Base-by-base conservation (phyloP, 2,797 vertebrate species). In the Glossophaga mutica region DNA sequence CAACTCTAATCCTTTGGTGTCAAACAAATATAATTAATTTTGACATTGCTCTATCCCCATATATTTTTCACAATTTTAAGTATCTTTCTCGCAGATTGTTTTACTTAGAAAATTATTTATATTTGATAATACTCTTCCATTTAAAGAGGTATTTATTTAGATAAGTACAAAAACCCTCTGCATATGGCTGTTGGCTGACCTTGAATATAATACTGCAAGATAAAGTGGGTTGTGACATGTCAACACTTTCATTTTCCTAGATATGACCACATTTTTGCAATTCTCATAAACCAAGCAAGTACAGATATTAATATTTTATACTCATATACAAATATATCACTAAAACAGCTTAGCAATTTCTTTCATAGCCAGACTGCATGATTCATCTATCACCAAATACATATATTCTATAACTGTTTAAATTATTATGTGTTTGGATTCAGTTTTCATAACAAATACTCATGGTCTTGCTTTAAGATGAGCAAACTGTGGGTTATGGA, bases 161-260 rank as follows among this genome's bases (percentile, higher is more conserved):
- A 44, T 89, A 81, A 89, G 18, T 88, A 57, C 5, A 68, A 88
- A 78, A 78, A 1, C 8, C 4, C 21, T 76, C 21, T 87, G 21
- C 15, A 48, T 62, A 62, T 62, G 81, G 50, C 29, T 77, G 15
- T 82, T 90, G 59, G 15, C 9, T 82, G 68, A 76, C 59, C 26
- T 90, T 77, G 37, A 87, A 16, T 82, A 65, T 70, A 46, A n/a
- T 55, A 76, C 32, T 62, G 16, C 9, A 87, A 90, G 44, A 94
- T 82, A 87, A 90, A 87, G 52, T 90, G 14, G 24, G 11, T 52
- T 92, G 67, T 62, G 16, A 52, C 29, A 71, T 68, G n/a, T 79
- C 39, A 96, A 70, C 42, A 65, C 46, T 32, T 57, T 79, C 76
- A 55, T 87, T 95, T 93, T 95, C 42, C 37, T 70, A 71, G 81